Evolutionary conservation across 2,113 vertebrate species (phyloP).

Genomic region (Phrynocephalus versicolor): DNA sequence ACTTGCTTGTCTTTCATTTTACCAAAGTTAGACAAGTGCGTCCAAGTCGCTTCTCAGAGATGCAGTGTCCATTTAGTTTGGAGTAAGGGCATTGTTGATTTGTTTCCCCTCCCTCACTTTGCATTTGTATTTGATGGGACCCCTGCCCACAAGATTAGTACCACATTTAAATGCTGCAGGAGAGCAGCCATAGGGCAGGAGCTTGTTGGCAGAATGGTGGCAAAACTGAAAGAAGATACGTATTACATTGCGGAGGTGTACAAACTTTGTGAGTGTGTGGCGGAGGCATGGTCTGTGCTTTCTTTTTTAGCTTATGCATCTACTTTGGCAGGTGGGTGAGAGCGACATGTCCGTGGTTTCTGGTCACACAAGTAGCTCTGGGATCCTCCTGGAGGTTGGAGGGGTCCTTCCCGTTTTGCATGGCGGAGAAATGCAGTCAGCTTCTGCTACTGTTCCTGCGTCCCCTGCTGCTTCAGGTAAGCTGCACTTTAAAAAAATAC

Average conservation of each 20-base stretch:
- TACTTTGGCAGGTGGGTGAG: slow-evolving; percentile 79
- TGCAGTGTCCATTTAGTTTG: not conserved
- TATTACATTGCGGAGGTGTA: not conserved
- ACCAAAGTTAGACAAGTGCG: not conserved
- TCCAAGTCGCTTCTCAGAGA: not conserved
- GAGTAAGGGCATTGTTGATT: not conserved
- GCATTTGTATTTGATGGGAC: too few species aligned
- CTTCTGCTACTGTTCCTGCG: slow-evolving; percentile 79
- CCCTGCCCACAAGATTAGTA: not conserved
- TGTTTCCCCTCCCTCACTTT: not conserved
- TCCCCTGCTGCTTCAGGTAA: slow-evolving; percentile 90
- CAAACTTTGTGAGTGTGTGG: too few species aligned
- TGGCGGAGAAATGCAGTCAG: slow-evolving; percentile 85
- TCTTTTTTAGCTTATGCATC: slow-evolving; percentile 39
- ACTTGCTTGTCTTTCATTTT: not conserved
- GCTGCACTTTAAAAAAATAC: slow-evolving; percentile 30
- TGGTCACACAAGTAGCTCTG: slow-evolving; percentile 75
- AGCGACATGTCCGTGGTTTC: slow-evolving; percentile 77
- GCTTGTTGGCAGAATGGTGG: too few species aligned
- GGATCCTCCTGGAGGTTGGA: slow-evolving; percentile 88
- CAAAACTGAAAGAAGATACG: not conserved
- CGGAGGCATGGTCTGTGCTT: not conserved
- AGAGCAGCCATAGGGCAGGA: not conserved
- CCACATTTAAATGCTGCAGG: not conserved
- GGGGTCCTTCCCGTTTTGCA: slow-evolving; percentile 84